These are phyloP conservation scores for Rhea pennata DNA, from an alignment of 2,113 vertebrate genomes.

Conservation along the genomic window DNA sequence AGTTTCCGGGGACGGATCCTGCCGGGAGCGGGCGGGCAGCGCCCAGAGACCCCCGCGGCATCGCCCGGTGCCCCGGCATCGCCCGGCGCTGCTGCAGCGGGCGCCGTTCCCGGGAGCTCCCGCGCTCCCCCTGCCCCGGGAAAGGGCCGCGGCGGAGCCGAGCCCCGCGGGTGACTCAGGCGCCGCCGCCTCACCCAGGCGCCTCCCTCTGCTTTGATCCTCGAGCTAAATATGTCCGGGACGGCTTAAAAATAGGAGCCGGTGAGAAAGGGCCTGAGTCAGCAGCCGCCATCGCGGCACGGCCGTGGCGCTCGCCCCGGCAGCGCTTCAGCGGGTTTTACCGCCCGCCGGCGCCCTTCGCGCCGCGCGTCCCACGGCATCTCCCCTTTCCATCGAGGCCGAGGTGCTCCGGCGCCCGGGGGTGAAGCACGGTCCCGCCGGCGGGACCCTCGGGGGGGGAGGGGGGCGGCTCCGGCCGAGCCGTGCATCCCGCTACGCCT, in stretches of 20 bases:
- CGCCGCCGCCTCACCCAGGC: slow-evolving; percentile 37
- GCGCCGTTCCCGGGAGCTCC: too few species aligned
- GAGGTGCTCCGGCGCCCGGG: too few species aligned
- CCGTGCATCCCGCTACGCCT: not conserved
- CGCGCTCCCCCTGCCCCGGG: too few species aligned
- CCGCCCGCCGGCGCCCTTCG: too few species aligned
- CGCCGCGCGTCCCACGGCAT: too few species aligned
- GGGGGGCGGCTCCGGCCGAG: too few species aligned
- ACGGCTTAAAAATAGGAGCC: slow-evolving; percentile 51
- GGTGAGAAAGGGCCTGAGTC: slow-evolving; percentile 62
- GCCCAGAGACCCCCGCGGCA: not conserved
- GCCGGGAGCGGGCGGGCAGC: not conserved
- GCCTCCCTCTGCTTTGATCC: slow-evolving; percentile 62
- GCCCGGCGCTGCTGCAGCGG: too few species aligned
- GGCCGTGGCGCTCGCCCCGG: too few species aligned
- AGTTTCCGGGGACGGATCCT: not conserved
- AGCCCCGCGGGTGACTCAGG: not conserved
- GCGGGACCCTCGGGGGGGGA: too few species aligned
- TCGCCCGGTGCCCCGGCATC: not conserved
- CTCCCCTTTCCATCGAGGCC: too few species aligned
- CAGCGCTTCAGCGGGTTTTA: too few species aligned
- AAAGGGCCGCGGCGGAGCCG: too few species aligned
- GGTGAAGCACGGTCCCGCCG: not conserved
- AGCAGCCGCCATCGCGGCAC: slow-evolving; percentile 26
- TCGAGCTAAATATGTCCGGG: slow-evolving; percentile 38